Conservation (phyloP, 2,888 invertebrate genomes). For the Himalopsyche japonica region DNA sequence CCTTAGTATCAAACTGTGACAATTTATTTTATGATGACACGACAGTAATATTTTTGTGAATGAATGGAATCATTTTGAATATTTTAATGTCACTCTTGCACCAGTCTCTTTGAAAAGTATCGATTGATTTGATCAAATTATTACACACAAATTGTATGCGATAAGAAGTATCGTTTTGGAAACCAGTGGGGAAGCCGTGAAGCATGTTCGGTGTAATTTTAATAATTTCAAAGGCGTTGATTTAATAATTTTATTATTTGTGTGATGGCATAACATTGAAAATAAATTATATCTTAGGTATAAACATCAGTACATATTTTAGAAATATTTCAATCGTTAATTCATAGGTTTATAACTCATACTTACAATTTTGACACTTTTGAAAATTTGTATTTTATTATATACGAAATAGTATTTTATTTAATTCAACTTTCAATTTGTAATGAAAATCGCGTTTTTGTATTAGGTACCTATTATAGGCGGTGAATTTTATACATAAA, state of each 20-base stretch:
- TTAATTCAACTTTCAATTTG: too few relatives aligned
- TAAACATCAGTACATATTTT: too few relatives aligned
- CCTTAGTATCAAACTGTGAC: background rate
- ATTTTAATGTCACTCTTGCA: background rate
- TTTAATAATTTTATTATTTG: background rate
- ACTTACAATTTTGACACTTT: too few relatives aligned
- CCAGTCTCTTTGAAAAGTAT: background rate
- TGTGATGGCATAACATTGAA: background rate
- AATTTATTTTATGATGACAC: slow-evolving; percentile 6
- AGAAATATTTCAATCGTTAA: too few relatives aligned
- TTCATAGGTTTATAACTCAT: too few relatives aligned
- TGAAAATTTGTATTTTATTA: too few relatives aligned
- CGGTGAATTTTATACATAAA: too few relatives aligned
- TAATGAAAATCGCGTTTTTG: too few relatives aligned
- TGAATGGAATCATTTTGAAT: background rate
- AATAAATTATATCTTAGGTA: background rate
- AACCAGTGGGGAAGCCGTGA: background rate
- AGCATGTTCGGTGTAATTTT: background rate
- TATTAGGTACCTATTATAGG: too few relatives aligned
- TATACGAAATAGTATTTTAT: too few relatives aligned
- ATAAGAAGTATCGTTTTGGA: background rate
- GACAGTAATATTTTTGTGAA: background rate
- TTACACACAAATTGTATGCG: background rate
- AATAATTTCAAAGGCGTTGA: background rate
- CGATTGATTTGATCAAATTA: background rate